These are phyloP conservation scores for Grus americana DNA, from an alignment of 2,113 vertebrate species.

Conservation along the genomic window DNA sequence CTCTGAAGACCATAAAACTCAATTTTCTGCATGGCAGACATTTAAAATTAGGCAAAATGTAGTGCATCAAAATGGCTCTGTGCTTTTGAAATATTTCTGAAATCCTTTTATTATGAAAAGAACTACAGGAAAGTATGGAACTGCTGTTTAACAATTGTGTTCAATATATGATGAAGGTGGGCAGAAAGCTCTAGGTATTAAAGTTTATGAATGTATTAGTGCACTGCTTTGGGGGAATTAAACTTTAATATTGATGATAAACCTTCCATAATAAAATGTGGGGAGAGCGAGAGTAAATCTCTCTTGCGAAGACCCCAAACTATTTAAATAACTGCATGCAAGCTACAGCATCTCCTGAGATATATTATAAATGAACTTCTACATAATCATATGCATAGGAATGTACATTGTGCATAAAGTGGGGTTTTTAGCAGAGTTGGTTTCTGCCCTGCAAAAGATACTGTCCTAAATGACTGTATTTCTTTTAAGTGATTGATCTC, in stretches of 20 bases:
- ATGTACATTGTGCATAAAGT: background rate
- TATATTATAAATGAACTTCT: background rate
- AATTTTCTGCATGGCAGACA: slow-evolving; percentile 34
- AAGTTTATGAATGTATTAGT: slow-evolving; percentile 79
- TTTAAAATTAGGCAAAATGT: background rate
- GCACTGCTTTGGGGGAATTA: slow-evolving; percentile 74
- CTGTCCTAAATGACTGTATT: slow-evolving; percentile 24
- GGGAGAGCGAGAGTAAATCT: slow-evolving; percentile 59
- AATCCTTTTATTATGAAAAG: slow-evolving; percentile 17
- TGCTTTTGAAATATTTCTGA: background rate
- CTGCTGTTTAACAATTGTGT: background rate
- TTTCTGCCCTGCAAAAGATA: slow-evolving; percentile 12
- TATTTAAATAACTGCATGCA: slow-evolving; percentile 44
- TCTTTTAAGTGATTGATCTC: slow-evolving; percentile 41
- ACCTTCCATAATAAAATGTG: slow-evolving; percentile 72
- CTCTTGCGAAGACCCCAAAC: slow-evolving; percentile 38
- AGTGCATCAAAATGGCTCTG: background rate
- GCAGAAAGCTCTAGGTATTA: slow-evolving; percentile 66
- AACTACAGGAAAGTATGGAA: background rate
- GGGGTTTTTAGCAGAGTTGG: background rate
- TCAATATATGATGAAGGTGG: slow-evolving; percentile 32
- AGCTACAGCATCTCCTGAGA: slow-evolving; percentile 17
- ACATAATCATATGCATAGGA: background rate
- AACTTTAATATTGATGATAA: slow-evolving; percentile 80
- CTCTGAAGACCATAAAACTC: slow-evolving; percentile 10